Conservation (phyloP, 2,113 vertebrate species). For the Varanus salvator region DNA sequence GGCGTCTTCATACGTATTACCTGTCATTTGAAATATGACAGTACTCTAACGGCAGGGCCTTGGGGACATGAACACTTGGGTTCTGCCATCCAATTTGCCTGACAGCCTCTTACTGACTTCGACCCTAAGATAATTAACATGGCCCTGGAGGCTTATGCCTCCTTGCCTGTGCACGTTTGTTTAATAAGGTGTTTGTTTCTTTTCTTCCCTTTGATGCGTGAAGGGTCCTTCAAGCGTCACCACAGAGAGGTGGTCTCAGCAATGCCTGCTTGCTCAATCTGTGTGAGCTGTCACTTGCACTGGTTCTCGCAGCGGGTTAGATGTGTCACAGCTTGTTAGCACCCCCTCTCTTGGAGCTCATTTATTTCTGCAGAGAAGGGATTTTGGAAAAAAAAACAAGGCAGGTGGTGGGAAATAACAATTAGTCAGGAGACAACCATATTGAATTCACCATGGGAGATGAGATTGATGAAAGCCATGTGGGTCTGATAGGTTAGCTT, state of each 20-base stretch:
- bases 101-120: conserved; percentile 66
- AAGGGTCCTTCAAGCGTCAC: conserved; percentile 55
- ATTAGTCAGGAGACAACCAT: not conserved
- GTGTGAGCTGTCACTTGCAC: conserved; percentile 25
- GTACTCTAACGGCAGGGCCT: conserved; percentile 76
- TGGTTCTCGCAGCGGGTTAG: conserved; percentile 65
- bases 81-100: conserved; percentile 77
- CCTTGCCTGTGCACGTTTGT: conserved; percentile 70
- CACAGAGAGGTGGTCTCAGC: conserved; percentile 54
- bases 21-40: conserved; percentile 85
- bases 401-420: too few relatives aligned
- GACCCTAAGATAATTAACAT: conserved; percentile 85
- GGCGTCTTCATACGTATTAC: conserved; percentile 75
- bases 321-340: conserved; percentile 58
- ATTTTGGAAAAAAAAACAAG: not conserved
- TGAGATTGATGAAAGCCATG: too few relatives aligned
- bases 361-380: not conserved
- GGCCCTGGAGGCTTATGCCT: conserved; percentile 75
- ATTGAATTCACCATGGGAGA: too few relatives aligned
- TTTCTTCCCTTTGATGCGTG: conserved; percentile 62
- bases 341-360: not conserved
- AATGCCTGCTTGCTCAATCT: conserved; percentile 29
- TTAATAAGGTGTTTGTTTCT: conserved; percentile 79
- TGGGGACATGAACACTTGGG: conserved; percentile 71
- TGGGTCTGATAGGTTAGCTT: too few relatives aligned